These are phyloP conservation scores for Corvus moneduloides DNA, from an alignment of 2,113 vertebrate species.

Conservation along the genomic window DNA sequence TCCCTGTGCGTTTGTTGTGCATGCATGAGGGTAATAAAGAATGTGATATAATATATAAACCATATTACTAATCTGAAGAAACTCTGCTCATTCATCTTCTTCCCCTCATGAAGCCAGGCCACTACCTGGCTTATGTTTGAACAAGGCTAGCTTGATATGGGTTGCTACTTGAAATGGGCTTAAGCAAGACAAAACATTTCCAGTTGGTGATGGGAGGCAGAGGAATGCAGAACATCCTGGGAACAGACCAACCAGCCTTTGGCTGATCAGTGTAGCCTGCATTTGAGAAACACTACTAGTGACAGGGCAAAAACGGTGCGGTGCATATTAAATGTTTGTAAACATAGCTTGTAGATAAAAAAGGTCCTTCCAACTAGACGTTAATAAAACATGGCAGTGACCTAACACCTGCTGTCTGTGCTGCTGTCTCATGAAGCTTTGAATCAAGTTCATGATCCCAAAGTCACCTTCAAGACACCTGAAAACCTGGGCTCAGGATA, in stretches of 20 bases:
- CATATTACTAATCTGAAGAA: neutral
- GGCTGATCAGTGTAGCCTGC: neutral
- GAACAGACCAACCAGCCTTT: neutral
- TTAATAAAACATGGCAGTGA: neutral
- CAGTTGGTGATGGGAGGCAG: neutral
- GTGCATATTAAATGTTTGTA: neutral
- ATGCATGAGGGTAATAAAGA: neutral
- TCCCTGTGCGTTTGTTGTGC: neutral
- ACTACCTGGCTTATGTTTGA: neutral
- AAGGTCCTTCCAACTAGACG: neutral
- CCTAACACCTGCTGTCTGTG: neutral
- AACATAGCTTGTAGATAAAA: neutral
- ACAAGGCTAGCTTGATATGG: neutral
- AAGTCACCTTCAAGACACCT: neutral
- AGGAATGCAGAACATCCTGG: neutral
- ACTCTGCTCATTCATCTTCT: neutral
- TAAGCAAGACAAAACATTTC: neutral
- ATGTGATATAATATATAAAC: neutral
- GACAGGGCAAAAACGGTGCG: neutral
- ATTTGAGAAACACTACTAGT: neutral
- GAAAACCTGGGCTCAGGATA: neutral
- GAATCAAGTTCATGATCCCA: neutral
- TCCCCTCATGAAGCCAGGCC: neutral
- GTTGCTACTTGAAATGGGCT: neutral
- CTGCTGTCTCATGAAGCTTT: neutral